Percentiles rank a stretch among this genome's conserved stretches.
Conservation (phyloP, 2,113 vertebrate species). For the Brachyistius frenatus region DNA sequence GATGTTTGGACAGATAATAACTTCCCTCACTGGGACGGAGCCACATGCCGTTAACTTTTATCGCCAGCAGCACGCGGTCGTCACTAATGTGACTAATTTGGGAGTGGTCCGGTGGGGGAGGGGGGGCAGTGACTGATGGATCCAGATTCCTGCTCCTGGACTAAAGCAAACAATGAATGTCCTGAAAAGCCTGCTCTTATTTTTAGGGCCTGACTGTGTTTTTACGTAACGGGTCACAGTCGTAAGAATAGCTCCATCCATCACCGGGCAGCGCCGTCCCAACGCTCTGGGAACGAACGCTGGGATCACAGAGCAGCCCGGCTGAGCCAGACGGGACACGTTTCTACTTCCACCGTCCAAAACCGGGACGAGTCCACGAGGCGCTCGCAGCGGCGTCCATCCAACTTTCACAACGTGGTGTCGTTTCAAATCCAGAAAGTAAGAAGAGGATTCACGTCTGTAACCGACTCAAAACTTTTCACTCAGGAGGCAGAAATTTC, state of each 20-base stretch:
- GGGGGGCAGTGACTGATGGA: constrained; percentile 30
- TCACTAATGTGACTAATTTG: constrained; percentile 54
- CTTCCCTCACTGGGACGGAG: background rate
- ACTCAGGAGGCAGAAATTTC: too few relatives aligned
- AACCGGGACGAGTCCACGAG: background rate
- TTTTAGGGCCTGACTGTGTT: constrained; percentile 77
- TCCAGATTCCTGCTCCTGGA: constrained; percentile 55
- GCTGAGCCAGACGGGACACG: constrained; percentile 37
- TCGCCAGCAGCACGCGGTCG: constrained; percentile 29
- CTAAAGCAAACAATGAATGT: constrained; percentile 75
- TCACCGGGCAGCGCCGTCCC: constrained; percentile 63
- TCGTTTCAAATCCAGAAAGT: too few relatives aligned
- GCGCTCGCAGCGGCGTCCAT: too few relatives aligned
- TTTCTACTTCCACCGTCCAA: constrained; percentile 20
- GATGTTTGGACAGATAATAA: too few relatives aligned
- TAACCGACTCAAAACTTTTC: too few relatives aligned
- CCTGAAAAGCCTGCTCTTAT: constrained; percentile 74
- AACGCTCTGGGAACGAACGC: constrained; percentile 64
- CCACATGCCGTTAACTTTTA: constrained; percentile 33
- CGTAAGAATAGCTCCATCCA: constrained; percentile 79
- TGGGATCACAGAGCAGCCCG: constrained; percentile 62
- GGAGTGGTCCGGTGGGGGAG: background rate
- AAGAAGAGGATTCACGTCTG: too few relatives aligned
- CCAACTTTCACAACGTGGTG: too few relatives aligned
- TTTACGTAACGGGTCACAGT: constrained; percentile 72